Conservation (phyloP, 2,888 invertebrate species). For the Amphipoea lucens region DNA sequence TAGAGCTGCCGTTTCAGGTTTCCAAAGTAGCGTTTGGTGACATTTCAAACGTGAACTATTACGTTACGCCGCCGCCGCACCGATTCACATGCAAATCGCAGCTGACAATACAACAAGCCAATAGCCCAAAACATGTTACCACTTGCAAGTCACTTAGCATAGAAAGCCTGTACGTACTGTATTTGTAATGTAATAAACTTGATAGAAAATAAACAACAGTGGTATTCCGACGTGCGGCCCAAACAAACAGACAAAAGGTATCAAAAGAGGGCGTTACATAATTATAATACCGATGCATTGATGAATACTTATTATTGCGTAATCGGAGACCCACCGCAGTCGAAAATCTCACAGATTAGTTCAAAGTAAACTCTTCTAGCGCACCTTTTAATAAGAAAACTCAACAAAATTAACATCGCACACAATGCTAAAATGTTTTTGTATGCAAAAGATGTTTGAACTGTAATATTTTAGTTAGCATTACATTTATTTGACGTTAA, state of each 20-base stretch:
- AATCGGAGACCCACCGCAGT: constrained; percentile 73
- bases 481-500: constrained; percentile 71
- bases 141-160: constrained; percentile 81
- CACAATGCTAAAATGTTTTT: constrained; percentile 77
- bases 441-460: constrained; percentile 75
- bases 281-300: constrained; percentile 79
- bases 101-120: constrained; percentile 74
- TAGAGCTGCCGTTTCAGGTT: constrained; percentile 55
- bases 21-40: constrained; percentile 57
- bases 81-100: constrained; percentile 77
- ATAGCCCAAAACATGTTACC: constrained; percentile 74
- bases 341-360: constrained; percentile 61
- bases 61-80: constrained; percentile 60
- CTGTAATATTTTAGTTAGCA: constrained; percentile 67
- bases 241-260: constrained; percentile 82
- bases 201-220: constrained; percentile 79
- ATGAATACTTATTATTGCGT: constrained; percentile 78
- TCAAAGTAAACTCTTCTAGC: constrained; percentile 63
- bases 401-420: constrained; percentile 69
- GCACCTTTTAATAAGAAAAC: constrained; percentile 67
- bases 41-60: constrained; percentile 73
- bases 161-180: constrained; percentile 76
- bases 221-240: constrained; percentile 74
- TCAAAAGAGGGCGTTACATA: constrained; percentile 83
- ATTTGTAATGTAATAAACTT: constrained; percentile 77